phyloP scores from a whole-genome alignment of 2,113 vertebrate species.

The Eonycteris spelaea region DNA sequence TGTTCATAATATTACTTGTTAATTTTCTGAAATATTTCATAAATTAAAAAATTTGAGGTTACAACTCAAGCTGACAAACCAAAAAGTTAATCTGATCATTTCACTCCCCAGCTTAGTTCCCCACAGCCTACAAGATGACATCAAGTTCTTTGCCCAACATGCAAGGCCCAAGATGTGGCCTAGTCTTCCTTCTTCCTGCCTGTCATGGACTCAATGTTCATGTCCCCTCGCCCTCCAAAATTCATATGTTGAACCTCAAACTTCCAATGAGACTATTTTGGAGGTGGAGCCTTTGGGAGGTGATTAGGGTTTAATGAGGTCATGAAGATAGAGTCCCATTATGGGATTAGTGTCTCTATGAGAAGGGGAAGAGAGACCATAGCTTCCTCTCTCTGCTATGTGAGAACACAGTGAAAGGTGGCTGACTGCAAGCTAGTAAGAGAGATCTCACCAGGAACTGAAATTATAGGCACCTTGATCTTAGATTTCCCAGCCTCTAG shows the following conservation, averaged over 20 bases:
- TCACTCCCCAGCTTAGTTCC: background rate
- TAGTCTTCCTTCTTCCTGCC: background rate
- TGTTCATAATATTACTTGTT: background rate
- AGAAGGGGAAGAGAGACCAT: background rate
- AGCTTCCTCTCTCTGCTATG: background rate
- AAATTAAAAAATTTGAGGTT: background rate
- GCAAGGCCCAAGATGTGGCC: background rate
- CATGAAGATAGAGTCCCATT: background rate
- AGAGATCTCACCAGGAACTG: background rate
- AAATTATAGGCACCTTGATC: background rate
- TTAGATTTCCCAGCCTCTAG: background rate
- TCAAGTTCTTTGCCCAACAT: background rate
- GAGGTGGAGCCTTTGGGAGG: background rate
- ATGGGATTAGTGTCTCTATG: background rate
- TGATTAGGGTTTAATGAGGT: background rate
- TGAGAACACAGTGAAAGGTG: background rate
- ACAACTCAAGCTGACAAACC: background rate
- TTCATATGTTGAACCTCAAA: background rate
- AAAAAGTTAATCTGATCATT: background rate
- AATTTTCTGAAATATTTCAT: background rate
- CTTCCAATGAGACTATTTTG: background rate
- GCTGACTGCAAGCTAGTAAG: background rate
- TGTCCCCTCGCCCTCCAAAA: background rate
- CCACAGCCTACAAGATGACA: background rate
- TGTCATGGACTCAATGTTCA: background rate